Conservation (phyloP, 2,797 vertebrate species). For the Pitangus sulphuratus region DNA sequence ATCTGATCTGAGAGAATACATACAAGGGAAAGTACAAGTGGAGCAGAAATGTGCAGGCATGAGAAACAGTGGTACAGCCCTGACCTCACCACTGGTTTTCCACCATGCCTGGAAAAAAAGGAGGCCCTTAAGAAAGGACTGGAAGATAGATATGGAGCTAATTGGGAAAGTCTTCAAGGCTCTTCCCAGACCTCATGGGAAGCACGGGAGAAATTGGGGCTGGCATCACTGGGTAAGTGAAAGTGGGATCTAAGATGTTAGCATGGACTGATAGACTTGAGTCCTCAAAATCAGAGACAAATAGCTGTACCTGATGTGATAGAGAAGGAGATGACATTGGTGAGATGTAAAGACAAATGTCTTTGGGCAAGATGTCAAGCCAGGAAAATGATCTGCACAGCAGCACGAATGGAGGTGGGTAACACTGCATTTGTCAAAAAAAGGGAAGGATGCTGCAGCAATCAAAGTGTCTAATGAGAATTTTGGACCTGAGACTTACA, state of each 20-base stretch:
- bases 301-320: not conserved
- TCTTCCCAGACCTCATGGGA: not conserved
- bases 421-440: not conserved
- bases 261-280: not conserved
- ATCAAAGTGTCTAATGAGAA: not conserved
- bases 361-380: not conserved
- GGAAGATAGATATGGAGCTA: not conserved
- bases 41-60: not conserved
- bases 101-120: not conserved
- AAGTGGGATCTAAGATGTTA: not conserved
- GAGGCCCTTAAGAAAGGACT: not conserved
- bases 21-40: not conserved
- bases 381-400: not conserved
- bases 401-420: not conserved
- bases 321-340: not conserved
- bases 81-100: not conserved
- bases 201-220: not conserved
- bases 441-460: not conserved
- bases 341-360: conserved; percentile 8
- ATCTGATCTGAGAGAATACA: not conserved
- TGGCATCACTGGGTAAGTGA: not conserved
- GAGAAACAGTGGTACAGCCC: not conserved
- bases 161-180: not conserved
- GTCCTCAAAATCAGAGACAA: not conserved
- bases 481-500: not conserved